Percentiles rank a stretch among this genome's conserved stretches.
Conservation (phyloP, 2,113 vertebrate species). For the Todiramphus chloris region DNA sequence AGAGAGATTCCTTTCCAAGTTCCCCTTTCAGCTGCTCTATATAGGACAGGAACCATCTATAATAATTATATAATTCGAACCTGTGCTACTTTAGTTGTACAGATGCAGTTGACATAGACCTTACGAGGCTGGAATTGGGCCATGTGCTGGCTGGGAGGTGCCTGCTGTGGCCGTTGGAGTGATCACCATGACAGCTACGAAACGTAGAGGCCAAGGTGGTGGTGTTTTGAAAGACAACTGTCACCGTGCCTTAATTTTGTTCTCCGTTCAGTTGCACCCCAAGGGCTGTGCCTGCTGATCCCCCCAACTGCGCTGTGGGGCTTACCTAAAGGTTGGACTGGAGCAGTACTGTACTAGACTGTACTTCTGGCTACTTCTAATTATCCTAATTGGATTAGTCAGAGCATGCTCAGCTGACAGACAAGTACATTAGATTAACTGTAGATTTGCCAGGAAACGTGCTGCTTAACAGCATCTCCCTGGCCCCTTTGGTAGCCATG, state of each 20-base stretch:
- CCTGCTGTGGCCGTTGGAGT: background rate
- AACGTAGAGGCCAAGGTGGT: background rate
- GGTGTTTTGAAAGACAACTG: background rate
- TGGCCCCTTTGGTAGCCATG: background rate
- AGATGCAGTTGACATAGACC: too few relatives aligned
- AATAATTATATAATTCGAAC: background rate
- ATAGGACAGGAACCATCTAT: background rate
- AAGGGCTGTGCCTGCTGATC: accelerated
- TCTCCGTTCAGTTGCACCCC: accelerated
- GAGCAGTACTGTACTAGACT: background rate
- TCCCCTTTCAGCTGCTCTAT: background rate
- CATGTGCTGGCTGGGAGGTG: background rate
- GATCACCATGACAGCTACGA: background rate
- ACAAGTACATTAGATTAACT: background rate
- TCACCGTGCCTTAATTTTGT: background rate
- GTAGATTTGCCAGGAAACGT: background rate
- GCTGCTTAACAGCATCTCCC: background rate
- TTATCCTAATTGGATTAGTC: slow-evolving; percentile 23
- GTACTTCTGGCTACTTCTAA: background rate
- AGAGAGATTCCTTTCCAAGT: background rate
- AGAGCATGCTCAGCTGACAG: background rate
- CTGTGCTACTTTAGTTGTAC: background rate
- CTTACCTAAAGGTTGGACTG: background rate
- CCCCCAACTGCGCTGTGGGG: background rate
- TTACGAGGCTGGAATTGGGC: background rate